Base-by-base conservation (phyloP, 53 echinoderm and acorn worm genomes). In the Holothuria scabra region DNA sequence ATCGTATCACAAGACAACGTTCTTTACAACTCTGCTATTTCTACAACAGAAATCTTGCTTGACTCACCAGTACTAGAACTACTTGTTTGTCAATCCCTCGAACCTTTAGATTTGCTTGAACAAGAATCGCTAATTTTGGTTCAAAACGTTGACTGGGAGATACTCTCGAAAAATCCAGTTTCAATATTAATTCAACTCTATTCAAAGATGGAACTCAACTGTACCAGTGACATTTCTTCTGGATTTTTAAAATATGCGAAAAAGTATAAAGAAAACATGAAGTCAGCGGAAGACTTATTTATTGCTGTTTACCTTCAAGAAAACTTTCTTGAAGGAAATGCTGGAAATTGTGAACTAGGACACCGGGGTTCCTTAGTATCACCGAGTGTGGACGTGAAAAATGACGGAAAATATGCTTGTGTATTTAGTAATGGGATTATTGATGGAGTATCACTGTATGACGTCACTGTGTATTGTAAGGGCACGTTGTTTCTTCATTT, bases 391-490 rank as follows among this genome's bases (percentile, higher is more conserved):
- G 23, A 44, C 23, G 5, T 71, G 5, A 35, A 71, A 20, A 12
- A 37, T 5, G 44, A 41, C 10, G 71, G 71, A 23, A 41, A 11
- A 18, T 71, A 71, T n/a, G 71, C 44, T 24, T 71, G 71, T 46
- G 24, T 71, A 1, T 71, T 1, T 71, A 0, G 46, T n/a, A 33
- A 71, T 20, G 71, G 48, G 2, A 2, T 71, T 5, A 20, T 44
- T 19, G 71, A 71, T 24, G 23, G 44, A 10, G 38, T 71, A 8
- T 46, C 22, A 4, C n/a, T 23, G 20, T 41, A 38, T 46, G 22
- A 71, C 22, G n/a, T 44, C n/a, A 21, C 46, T 20, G 71, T 71
- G 10, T 71, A 71, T 41, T 46, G 71, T 71, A 0, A 71, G 71
- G 14, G 7, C 35, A 5, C 14, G 4, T 48, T 48, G 48, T 48